Evolutionary conservation across 2,797 vertebrate species (phyloP), one percentile per base, ranked within the genome.

Genomic region (Crocidura indochinensis): DNA sequence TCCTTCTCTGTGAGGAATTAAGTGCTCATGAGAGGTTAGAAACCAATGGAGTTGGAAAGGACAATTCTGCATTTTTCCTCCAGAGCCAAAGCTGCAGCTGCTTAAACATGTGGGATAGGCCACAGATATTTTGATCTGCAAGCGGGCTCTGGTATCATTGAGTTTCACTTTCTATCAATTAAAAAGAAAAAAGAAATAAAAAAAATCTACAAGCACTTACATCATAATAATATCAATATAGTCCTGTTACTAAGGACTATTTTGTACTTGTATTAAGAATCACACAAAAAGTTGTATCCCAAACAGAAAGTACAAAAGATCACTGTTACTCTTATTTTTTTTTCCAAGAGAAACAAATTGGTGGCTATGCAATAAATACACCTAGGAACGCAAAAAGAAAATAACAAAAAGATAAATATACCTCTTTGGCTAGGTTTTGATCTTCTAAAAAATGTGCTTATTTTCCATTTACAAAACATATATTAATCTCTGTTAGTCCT

Each of bases 21-120:
- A 97, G 95, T 96, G 94, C 95, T 97, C 97, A 77, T 88, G 94
- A 97, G 97, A 97, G 89, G 96, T 97, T 97, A 97, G 96, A 94
- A 97, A 95, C 93, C 96, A 97, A 90, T 82, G 95, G 89, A 96
- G 95, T 95, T 89, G 92, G 97, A 97, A 97, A 96, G 90, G 86
- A 95, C 97, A 88, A 44, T 75, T 95, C 94, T 62, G 87, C 8
- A 62, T 91, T 95, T 91, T 95, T 46, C 78, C 38, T 91, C 24
- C 64, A 74, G 65, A 71, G 29, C 27, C 90, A 6, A 72, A 91
- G 46, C 71, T 88, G 46, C 26, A 96, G 87, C 91, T 53, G 78
- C 80, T 71, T 26, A 62, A 17, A 38, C 19, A 85, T 60, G 0
- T 80, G 10, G 91, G 64, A 75, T 88, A 51, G 87, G 26, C 49